Evolutionary conservation across 1,140 invertebrate genomes (phyloP), one percentile per base, ranked within the genome.

Genomic region (Tetramorium simillimum): DNA sequence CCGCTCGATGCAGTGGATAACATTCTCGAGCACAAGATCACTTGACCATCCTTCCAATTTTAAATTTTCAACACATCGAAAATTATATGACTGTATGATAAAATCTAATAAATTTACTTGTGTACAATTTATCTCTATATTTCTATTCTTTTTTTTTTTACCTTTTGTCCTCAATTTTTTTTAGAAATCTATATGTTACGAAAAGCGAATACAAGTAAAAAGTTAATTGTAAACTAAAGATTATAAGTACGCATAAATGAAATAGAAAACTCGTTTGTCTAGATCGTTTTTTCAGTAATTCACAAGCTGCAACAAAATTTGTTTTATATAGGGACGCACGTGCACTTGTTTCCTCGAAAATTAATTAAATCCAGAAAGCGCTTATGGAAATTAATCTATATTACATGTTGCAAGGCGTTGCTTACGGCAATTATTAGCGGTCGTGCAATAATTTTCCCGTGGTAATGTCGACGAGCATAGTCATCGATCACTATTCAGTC

Each of bases 401-500:
- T 43, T 56, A n/a, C 40, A 60, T 18, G 24, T 28, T 43, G 40
- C 58, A 49, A 77, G 40, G 72, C 62, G 62, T 58, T 70, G 75
- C 46, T 62, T 63, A 24, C 51, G n/a, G 51, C 67, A 69, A 69
- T 89, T 87, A 89, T 87, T 87, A 89, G 67, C 43, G 43, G 51
- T 60, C 76, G 56, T 53, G 67, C 72, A 81, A 62, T 84, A 78
- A 85, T 89, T 87, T 87, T 40, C 40, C n/a, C 43, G 75, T 37
- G 58, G 58, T 49, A 63, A 78, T 21, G 75, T 63, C 40, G 58
- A 63, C 46, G 67, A 62, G 73, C 82, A 89, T 84, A 73, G 75
- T 28, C 88, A 85, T 85, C 73, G 85, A 88, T 89, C 86, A 77
- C 65, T 40, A 69, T 82, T 65, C 70, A 56, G 63, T 16, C 49